Base-by-base conservation (phyloP, 2,888 invertebrate species). In the Netelia virgata region DNA sequence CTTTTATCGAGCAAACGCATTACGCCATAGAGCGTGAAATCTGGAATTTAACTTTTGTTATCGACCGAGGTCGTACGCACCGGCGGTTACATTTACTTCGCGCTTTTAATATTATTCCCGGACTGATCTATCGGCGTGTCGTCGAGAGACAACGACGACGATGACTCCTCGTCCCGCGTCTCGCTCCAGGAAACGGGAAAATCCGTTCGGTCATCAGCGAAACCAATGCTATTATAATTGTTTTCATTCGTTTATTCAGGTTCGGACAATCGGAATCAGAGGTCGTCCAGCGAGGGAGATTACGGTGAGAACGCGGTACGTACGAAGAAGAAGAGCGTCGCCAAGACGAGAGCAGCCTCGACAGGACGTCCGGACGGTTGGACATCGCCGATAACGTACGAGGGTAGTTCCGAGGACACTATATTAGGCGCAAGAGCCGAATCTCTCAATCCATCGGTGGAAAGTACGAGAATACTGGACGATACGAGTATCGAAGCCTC, bases 381-480 rank as follows among this genome's bases (percentile, higher is more conserved):
- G 92, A 92, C 88, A 5, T 89, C 90, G n/a, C 92, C 95, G 87
- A 95, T 96, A 93, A 95, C 95, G 0, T 94, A 94, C 86, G 96
- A 96, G 89, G 96, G 96, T 1, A 96, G 96, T 80, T 96, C 96
- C 0, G 96, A 96, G 90, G 95, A 95, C 88, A 96, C 96, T 91
- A 96, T 96, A 89, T 93, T 96, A 76, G 96, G 95, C 89, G 95
- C 96, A 66, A 94, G 95, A 18, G 95, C 95, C n/a, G 96, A 95
- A 87, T 90, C 89, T n/a, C 86, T 94, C 28, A 94, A 94, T 89
- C 94, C 94, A n/a, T 90, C 89, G 3, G 79, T 93, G 16, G 92
- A 92, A 41, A 89, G 87, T 87, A 91, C 90, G 1, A 88, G 87
- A 81, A 90, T 90, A 47, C 66, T 87, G 5, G 87, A 80, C 50